Evolutionary conservation across 2,888 invertebrate species (phyloP).

Genomic region (Dasysyrphus tricinctus): DNA sequence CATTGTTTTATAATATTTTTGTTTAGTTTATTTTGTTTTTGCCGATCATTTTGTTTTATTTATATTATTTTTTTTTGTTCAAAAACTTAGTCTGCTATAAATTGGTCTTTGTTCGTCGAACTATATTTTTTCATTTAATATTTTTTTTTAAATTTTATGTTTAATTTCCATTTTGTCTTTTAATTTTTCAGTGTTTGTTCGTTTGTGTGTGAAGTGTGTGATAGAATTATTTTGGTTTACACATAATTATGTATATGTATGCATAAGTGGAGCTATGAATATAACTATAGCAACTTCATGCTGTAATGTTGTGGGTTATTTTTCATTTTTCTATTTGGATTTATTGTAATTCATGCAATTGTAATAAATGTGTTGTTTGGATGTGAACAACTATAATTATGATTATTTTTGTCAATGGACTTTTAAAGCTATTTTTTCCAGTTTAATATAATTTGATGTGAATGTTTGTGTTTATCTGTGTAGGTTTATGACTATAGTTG

Average conservation of each 20-base stretch:
- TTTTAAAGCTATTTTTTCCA: constrained; percentile 71
- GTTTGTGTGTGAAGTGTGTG: constrained; percentile 46
- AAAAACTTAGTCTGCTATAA: constrained; percentile 75
- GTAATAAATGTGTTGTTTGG: constrained; percentile 45
- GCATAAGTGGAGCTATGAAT: constrained; percentile 36
- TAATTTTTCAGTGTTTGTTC: constrained; percentile 47
- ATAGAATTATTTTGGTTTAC: constrained; percentile 13
- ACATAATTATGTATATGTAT: constrained; percentile 32
- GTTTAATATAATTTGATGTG: constrained; percentile 45
- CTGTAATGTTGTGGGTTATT: constrained; percentile 9
- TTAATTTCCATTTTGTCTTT: constrained; percentile 62
- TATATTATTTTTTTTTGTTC: constrained; percentile 58
- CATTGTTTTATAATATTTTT: constrained; percentile 45
- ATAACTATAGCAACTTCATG: constrained; percentile 35
- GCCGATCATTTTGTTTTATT: constrained; percentile 66
- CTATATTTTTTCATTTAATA: constrained; percentile 59
- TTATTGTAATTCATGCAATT: constrained; percentile 42
- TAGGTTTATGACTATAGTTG: constrained; percentile 25
- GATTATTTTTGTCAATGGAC: constrained; percentile 65
- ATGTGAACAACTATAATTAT: constrained; percentile 71
- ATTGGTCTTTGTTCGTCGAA: constrained; percentile 76
- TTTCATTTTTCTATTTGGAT: constrained; percentile 20
- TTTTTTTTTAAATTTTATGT: constrained; percentile 41
- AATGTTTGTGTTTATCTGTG: constrained; percentile 32
- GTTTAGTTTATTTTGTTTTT: constrained; percentile 55